Conservation (phyloP, 2,113 vertebrate species). For the Ovibos moschatus region DNA sequence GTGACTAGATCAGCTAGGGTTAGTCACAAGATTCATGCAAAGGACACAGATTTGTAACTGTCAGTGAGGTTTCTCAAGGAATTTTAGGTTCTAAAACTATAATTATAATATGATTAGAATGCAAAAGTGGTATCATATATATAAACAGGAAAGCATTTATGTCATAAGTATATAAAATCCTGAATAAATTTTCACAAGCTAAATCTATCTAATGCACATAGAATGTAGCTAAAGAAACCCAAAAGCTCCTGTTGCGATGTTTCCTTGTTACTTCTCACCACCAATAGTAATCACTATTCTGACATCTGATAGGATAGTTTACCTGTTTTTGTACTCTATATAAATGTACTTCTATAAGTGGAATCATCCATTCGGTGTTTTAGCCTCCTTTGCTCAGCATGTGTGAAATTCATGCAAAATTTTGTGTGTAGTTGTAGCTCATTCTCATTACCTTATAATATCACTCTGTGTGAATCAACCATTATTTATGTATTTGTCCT, state of each 20-base stretch:
- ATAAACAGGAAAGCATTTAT: not conserved
- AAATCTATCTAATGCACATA: not conserved
- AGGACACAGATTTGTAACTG: not conserved
- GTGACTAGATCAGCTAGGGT: not conserved
- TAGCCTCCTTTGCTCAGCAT: not conserved
- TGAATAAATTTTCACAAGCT: not conserved
- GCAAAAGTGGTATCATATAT: not conserved
- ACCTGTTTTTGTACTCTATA: not conserved
- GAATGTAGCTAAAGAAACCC: not conserved
- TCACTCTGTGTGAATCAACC: not conserved
- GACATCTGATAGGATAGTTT: not conserved
- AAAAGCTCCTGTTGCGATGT: not conserved
- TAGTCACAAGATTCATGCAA: not conserved
- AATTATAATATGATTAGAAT: not conserved
- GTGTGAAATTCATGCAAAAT: not conserved
- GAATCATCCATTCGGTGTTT: not conserved
- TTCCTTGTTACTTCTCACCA: not conserved
- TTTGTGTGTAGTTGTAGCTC: not conserved
- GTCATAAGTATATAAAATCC: not conserved
- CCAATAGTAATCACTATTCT: not conserved
- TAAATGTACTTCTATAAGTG: not conserved
- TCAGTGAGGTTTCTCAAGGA: not conserved
- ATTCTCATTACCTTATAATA: not conserved
- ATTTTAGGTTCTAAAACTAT: conserved; percentile 15
- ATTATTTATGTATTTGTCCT: not conserved